phyloP scores from a whole-genome alignment of 2,797 vertebrate genomes.

The Graptemys geographica region DNA sequence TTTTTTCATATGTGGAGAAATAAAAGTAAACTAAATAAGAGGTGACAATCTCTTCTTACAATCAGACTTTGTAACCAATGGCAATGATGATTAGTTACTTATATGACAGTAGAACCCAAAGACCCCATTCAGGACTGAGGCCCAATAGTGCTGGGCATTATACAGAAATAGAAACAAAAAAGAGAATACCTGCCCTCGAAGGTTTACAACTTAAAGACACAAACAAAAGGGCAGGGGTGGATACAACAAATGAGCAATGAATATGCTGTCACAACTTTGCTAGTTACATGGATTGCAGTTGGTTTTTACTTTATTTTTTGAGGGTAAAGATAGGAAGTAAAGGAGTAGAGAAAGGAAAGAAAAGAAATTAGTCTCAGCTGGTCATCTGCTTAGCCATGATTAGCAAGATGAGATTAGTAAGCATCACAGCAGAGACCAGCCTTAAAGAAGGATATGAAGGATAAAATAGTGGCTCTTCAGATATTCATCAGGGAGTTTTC shows the following conservation, averaged over 20 bases:
- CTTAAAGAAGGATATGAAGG: not conserved
- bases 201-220: not conserved
- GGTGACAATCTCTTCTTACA: not conserved
- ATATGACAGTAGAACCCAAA: rapidly evolving
- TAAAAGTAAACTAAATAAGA: not conserved
- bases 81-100: not conserved
- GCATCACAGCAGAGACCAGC: not conserved
- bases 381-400: not conserved
- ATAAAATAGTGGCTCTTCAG: not conserved
- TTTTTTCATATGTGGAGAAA: not conserved
- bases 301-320: not conserved
- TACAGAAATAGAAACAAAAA: not conserved
- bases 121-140: not conserved
- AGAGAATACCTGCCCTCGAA: not conserved
- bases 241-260: not conserved
- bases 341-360: not conserved
- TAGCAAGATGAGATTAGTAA: conserved; percentile 13
- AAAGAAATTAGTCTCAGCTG: not conserved
- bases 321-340: not conserved
- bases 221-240: not conserved
- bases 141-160: not conserved
- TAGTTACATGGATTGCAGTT: not conserved
- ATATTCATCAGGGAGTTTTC: rapidly evolving
- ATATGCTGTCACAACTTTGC: not conserved
- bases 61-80: not conserved